These are phyloP conservation scores for Choristoneura rosaceana DNA, from an alignment of 2,888 invertebrate species.

Conservation along the genomic window DNA sequence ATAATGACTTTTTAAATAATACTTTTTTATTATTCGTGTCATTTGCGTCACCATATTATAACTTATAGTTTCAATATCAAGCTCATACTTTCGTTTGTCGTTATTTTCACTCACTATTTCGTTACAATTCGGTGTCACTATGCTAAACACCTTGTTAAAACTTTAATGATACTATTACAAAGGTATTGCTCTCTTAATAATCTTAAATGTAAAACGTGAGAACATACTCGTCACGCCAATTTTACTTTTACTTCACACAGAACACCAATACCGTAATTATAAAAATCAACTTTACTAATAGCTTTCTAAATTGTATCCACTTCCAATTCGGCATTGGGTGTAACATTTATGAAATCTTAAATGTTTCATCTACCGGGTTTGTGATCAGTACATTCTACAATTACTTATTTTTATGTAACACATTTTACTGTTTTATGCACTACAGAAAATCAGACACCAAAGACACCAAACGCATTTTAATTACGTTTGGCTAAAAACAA, in stretches of 20 bases:
- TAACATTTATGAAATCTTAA: conserved; percentile 10
- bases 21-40: neutral
- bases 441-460: neutral
- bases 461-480: neutral
- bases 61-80: neutral
- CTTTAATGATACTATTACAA: conserved; percentile 10
- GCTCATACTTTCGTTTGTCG: neutral
- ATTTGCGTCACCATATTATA: neutral
- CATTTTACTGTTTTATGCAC: neutral
- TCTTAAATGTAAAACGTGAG: conserved; percentile 37
- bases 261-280: conserved; percentile 33
- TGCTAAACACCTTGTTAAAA: conserved; percentile 1
- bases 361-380: neutral
- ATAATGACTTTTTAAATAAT: too few relatives aligned
- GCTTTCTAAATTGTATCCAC: conserved; percentile 33
- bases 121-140: conserved; percentile 13
- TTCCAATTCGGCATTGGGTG: neutral
- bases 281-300: conserved; percentile 33
- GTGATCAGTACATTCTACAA: neutral
- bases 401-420: neutral
- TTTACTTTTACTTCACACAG: conserved; percentile 38
- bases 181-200: conserved; percentile 17
- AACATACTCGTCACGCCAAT: conserved; percentile 21
- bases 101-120: neutral
- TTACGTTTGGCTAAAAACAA: too few relatives aligned